Conservation (phyloP, 2,888 invertebrate species). For the Adelognathus sp. region DNA sequence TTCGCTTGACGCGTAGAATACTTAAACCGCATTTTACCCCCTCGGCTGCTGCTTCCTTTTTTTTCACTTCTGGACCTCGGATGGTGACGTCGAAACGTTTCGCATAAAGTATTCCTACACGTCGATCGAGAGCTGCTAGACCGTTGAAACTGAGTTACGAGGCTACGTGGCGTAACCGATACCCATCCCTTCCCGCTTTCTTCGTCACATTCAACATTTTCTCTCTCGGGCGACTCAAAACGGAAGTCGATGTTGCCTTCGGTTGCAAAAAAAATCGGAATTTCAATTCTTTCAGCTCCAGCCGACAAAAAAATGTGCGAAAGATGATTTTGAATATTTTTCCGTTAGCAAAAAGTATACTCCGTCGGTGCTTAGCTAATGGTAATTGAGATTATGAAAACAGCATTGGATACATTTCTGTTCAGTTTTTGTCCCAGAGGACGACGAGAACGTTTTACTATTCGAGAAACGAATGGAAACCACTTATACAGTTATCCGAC, state of each 20-base stretch:
- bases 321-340: too few relatives aligned
- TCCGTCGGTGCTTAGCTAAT: too few relatives aligned
- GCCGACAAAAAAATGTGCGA: too few relatives aligned
- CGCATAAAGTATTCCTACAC: slow-evolving; percentile 79
- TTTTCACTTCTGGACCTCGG: slow-evolving; percentile 43
- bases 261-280: too few relatives aligned
- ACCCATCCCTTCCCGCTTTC: slow-evolving; percentile 27
- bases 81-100: slow-evolving; percentile 69
- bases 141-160: slow-evolving; percentile 77
- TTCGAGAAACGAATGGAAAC: background rate
- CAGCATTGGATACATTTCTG: too few relatives aligned
- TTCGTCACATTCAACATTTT: slow-evolving; percentile 18
- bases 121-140: slow-evolving; percentile 73
- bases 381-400: too few relatives aligned
- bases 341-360: too few relatives aligned
- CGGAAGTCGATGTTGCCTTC: too few relatives aligned
- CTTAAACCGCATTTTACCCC: slow-evolving; percentile 56
- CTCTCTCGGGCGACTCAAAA: background rate
- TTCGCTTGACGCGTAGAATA: slow-evolving; percentile 62
- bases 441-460: background rate
- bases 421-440: background rate
- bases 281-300: too few relatives aligned
- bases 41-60: slow-evolving; percentile 13
- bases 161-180: slow-evolving; percentile 70
- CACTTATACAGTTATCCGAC: background rate